Conservation (phyloP, 2,888 invertebrate species). For the Plebejus anna region DNA sequence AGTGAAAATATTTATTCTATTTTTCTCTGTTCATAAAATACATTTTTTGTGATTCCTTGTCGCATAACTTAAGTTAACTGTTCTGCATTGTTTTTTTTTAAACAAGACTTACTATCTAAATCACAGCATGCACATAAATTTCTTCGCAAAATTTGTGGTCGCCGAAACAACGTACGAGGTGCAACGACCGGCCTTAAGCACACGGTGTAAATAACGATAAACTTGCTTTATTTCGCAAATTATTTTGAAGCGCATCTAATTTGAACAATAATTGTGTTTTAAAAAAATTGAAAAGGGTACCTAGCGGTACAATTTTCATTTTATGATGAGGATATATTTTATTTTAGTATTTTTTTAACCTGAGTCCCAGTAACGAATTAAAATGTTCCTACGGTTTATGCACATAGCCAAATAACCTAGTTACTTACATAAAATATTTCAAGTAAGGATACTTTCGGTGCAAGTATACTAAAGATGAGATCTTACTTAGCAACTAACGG, state of each 20-base stretch:
- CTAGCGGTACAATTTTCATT: not conserved
- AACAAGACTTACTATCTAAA: constrained; percentile 13
- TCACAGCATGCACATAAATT: constrained; percentile 8
- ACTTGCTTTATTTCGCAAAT: constrained; percentile 19
- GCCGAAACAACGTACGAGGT: constrained; percentile 18
- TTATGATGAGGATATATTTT: not conserved
- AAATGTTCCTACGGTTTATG: not conserved
- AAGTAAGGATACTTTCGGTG: not conserved
- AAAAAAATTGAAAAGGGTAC: not conserved
- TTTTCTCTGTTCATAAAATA: not conserved
- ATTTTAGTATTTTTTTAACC: not conserved
- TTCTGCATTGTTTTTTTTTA: constrained; percentile 5
- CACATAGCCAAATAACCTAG: not conserved
- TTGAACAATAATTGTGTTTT: not conserved
- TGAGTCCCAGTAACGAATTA: not conserved
- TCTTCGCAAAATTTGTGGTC: constrained; percentile 19
- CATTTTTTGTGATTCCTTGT: not conserved
- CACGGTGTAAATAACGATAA: constrained; percentile 23
- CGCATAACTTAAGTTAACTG: not conserved
- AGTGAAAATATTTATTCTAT: no score
- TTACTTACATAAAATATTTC: not conserved
- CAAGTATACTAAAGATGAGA: not conserved
- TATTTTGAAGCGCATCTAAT: constrained; percentile 23
- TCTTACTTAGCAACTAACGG: constrained; percentile 10
- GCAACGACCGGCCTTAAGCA: constrained; percentile 25